Base-by-base conservation (phyloP, 2,113 vertebrate genomes). In the Pungitius pungitius region DNA sequence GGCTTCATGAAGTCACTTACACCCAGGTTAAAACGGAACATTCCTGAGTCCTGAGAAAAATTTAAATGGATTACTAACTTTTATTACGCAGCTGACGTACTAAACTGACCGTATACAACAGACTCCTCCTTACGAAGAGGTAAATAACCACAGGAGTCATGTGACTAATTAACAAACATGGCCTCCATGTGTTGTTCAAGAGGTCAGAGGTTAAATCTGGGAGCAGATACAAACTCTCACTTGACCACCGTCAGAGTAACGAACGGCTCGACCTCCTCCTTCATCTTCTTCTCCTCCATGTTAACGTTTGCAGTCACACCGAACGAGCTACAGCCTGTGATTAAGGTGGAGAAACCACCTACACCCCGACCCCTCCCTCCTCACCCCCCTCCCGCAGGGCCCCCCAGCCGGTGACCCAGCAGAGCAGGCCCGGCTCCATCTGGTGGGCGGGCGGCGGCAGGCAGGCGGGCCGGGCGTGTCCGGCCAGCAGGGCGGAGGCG, bases 321-420 rank as follows among this genome's bases (percentile, higher is more conserved):
- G 17, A 43, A 43, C 42, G 6, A 43, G 15, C 42, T 45, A 45
- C 43, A 18, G 18, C 43, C 17, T 45, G 17, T 45, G 43, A 45
- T 18, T 45, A 45, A 45, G 17, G 17, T 4, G 43, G 42, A 8
- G 17, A 45, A 45, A 6, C 43, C 42, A 1, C 15, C 17, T 43
- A 6, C 17, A 4, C 17, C 6, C 26, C n/a, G 17, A 26, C 43
- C 24, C 43, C 10, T 20, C 1, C 8, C 12, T 33, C 18, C 93
- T 82, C 87, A 99, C 97, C 96, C 0, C 95, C 93, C 85, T 97
- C 97, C 0, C 80, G 90, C 12, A 93, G 92, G 11, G 95, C 89
- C 3, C 97, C 97, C 97, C 97, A 99, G 80, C 97, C 97, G 0
- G 96, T 96, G 80, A 98, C 95, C 97, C 97, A 99, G 92, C 97